phyloP scores from a whole-genome alignment of 2,113 vertebrate genomes.

The Hiodon tergisus region DNA sequence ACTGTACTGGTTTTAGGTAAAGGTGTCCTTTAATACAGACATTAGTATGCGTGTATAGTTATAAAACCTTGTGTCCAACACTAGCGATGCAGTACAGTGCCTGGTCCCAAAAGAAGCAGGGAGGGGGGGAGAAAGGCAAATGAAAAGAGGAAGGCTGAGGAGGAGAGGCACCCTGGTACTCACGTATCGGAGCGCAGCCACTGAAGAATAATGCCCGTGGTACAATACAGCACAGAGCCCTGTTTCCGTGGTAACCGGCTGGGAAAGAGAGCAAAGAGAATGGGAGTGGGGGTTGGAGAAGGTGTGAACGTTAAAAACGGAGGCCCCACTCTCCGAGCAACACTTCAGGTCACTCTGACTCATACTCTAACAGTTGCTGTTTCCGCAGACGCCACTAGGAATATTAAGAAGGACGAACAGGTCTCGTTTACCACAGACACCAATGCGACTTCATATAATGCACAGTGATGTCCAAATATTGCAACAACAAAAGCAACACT shows the following conservation, averaged over 20 bases:
- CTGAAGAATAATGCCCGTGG: conserved; percentile 94
- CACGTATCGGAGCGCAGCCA: conserved; percentile 96
- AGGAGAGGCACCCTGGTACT: conserved; percentile 49
- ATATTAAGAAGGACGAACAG: not conserved
- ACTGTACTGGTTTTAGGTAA: not conserved
- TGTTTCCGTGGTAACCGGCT: conserved; percentile 94
- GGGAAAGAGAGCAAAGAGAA: conserved; percentile 28
- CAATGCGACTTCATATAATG: not conserved
- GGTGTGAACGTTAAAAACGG: conserved; percentile 7
- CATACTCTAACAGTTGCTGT: too few species aligned
- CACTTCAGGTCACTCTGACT: too few species aligned
- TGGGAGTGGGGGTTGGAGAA: conserved; percentile 31
- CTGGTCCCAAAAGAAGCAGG: not conserved
- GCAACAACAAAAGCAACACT: too few species aligned
- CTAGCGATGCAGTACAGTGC: conserved; percentile 3
- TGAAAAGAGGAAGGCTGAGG: conserved; percentile 13
- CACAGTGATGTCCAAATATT: too few species aligned
- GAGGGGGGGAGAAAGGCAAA: not conserved
- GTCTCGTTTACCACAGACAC: not conserved
- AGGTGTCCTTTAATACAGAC: not conserved
- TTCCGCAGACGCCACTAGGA: too few species aligned
- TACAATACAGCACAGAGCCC: conserved; percentile 94
- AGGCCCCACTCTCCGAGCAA: not conserved
- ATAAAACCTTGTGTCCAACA: not conserved
- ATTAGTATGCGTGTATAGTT: too few species aligned